Conservation (phyloP, 1,140 invertebrate species). For the Ericerus pela region DNA sequence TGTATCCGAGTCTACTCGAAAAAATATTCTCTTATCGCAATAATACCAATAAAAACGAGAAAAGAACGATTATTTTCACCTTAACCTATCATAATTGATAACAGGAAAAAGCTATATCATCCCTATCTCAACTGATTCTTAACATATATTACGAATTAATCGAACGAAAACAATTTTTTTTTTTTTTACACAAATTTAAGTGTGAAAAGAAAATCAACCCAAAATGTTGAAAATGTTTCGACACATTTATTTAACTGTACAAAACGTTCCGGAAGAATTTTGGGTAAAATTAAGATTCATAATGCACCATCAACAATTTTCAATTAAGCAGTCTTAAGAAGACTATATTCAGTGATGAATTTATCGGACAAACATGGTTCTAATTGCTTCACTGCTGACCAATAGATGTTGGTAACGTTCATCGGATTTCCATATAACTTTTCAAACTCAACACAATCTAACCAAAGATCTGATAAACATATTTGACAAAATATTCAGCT, state of each 20-base stretch:
- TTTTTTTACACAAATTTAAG: neutral
- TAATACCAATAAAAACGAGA: no score
- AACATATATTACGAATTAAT: no score
- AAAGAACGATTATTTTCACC: no score
- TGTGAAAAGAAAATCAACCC: neutral
- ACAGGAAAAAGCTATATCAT: no score
- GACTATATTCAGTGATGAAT: conserved; percentile 1
- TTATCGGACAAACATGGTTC: neutral
- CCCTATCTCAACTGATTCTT: no score
- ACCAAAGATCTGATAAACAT: neutral
- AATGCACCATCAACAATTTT: neutral
- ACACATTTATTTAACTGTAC: no score
- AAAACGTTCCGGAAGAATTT: no score
- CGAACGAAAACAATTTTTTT: neutral
- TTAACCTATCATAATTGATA: no score
- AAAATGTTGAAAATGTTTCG: neutral
- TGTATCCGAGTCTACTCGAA: no score
- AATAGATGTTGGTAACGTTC: neutral
- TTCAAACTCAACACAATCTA: neutral
- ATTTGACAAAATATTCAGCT: neutral
- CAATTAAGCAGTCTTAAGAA: neutral
- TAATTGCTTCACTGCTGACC: conserved; percentile 1
- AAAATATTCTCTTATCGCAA: no score
- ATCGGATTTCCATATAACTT: neutral
- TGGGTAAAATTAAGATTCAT: no score